Percentiles rank a stretch among this genome's conserved stretches.
Evolutionary conservation across 2,888 invertebrate species (phyloP).

Genomic region (Ptychoptera albimana): DNA sequence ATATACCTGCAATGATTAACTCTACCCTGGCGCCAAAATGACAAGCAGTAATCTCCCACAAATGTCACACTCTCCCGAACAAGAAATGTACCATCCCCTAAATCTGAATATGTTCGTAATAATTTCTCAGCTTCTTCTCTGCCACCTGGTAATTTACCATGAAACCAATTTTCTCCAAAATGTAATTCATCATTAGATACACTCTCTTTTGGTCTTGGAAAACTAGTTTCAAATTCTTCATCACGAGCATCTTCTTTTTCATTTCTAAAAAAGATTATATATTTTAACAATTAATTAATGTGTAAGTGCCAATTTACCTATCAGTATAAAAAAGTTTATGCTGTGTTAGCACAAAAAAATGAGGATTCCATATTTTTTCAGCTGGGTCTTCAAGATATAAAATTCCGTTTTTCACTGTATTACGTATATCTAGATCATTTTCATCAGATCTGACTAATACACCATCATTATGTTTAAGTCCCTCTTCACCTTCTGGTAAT

Average conservation of each 20-base stretch:
- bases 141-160: conserved; percentile 68
- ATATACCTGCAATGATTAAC: conserved; percentile 62
- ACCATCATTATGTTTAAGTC: conserved; percentile 10
- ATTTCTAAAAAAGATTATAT: conserved; percentile 15
- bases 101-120: conserved; percentile 55
- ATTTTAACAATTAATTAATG: conserved; percentile 32
- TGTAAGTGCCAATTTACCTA: conserved; percentile 27
- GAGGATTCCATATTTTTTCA: conserved; percentile 81
- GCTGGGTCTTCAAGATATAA: conserved; percentile 79
- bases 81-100: conserved; percentile 84
- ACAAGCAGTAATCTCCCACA: conserved; percentile 88
- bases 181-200: conserved; percentile 77
- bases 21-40: conserved; percentile 80
- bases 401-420: conserved; percentile 78
- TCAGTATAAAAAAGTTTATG: conserved; percentile 71
- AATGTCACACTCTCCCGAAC: conserved; percentile 91
- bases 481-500: conserved; percentile 75
- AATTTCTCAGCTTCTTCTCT: conserved; percentile 56
- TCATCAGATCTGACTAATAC: conserved; percentile 38
- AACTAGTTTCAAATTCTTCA: conserved; percentile 35
- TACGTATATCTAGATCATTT: conserved; percentile 56
- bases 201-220: conserved; percentile 39
- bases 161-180: conserved; percentile 88
- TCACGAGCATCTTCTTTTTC: conserved; percentile 43
- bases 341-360: conserved; percentile 82